Evolutionary conservation across 2,113 vertebrate genomes (phyloP).

Genomic region (Nansenia antarctica): DNA sequence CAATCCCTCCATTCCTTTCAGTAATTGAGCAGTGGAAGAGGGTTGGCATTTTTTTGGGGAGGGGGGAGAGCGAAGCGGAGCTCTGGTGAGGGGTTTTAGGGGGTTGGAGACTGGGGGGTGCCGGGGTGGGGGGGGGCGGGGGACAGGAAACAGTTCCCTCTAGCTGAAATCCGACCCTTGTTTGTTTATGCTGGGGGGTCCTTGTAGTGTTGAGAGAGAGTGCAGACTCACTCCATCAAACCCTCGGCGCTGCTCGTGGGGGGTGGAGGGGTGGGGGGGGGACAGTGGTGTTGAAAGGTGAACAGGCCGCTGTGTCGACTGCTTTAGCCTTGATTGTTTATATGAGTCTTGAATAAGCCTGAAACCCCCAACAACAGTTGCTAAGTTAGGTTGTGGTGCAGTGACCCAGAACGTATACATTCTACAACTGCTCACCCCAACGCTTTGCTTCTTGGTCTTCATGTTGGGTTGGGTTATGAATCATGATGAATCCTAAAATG

Average conservation of each 20-base stretch:
- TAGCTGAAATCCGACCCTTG: constrained; percentile 75
- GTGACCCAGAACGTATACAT: background rate
- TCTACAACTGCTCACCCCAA: background rate
- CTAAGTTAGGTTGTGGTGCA: background rate
- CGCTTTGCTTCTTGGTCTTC: too few species aligned
- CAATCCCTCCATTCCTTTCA: constrained; percentile 75
- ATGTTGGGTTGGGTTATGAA: too few species aligned
- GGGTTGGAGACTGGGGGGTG: background rate
- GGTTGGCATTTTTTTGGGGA: constrained; percentile 67
- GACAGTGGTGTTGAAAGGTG: constrained; percentile 60
- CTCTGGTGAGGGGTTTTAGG: constrained; percentile 53
- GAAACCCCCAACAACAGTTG: background rate
- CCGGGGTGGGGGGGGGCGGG: constrained; percentile 44
- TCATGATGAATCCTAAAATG: too few species aligned
- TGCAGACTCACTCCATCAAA: constrained; percentile 57
- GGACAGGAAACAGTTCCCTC: constrained; percentile 75
- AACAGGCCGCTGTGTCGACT: constrained; percentile 47
- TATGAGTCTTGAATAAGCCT: constrained; percentile 19
- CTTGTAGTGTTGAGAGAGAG: constrained; percentile 62
- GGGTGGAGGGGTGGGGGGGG: constrained; percentile 59
- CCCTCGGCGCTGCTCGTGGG: constrained; percentile 42
- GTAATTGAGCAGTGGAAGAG: constrained; percentile 77
- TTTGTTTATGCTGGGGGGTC: constrained; percentile 73
- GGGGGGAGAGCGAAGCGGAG: constrained; percentile 40
- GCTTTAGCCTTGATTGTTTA: background rate